Evolutionary conservation across 2,113 vertebrate genomes (phyloP).

Genomic region (Lophotis ruficrista): DNA sequence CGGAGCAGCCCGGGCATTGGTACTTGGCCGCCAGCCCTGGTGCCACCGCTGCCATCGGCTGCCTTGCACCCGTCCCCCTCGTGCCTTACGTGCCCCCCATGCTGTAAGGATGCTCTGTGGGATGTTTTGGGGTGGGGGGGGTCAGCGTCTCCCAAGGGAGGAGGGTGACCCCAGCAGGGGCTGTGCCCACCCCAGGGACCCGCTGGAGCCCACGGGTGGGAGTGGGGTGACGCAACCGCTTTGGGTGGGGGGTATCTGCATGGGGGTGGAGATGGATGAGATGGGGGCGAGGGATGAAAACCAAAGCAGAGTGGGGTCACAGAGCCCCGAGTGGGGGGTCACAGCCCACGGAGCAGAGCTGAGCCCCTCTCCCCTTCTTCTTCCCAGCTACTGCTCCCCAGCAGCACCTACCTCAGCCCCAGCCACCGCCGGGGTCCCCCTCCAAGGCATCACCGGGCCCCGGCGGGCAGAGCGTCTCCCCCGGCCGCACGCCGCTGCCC

Average conservation of each 20-base stretch:
- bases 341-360: fast-evolving
- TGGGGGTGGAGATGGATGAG: background rate
- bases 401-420: conserved; percentile 65
- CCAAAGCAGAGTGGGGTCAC: too few relatives aligned
- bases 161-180: background rate
- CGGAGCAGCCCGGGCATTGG: conserved; percentile 30
- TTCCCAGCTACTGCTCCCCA: conserved; percentile 76
- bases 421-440: background rate
- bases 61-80: conserved; percentile 68
- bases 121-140: fast-evolving
- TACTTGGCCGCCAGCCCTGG: conserved; percentile 53
- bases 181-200: background rate
- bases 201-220: fast-evolving
- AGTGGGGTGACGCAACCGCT: fast-evolving
- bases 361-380: background rate
- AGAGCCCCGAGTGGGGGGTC: background rate
- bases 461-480: background rate
- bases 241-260: background rate
- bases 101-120: conserved; percentile 64
- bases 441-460: background rate
- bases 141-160: background rate
- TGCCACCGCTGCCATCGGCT: conserved; percentile 52
- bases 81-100: conserved; percentile 72
- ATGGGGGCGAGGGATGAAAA: background rate
- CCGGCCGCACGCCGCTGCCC: fast-evolving